Evolutionary conservation across 2,797 vertebrate species (phyloP), one percentile per base, ranked within the genome.

Genomic region (Parambassis ranga): DNA sequence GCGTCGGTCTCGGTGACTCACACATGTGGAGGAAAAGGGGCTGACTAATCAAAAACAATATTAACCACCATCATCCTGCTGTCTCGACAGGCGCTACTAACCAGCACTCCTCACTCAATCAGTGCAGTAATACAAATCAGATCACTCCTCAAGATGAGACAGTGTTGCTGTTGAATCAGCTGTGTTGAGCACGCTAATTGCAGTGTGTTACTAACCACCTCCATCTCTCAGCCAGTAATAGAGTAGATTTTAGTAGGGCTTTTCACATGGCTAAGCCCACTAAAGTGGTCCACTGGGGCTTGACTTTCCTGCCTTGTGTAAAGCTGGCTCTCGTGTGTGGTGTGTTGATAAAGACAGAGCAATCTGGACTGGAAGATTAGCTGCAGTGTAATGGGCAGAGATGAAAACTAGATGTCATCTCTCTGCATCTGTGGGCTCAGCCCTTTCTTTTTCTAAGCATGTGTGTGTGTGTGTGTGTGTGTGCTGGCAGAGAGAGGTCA

Each of bases 21-120:
- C 43, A 3, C 41, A 10, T 28, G 51, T 27, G 71, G 69, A 82
- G 81, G 70, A 71, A 83, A 89, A 83, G 63, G 16, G 77, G 77
- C 87, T 91, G 89, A 91, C 72, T 89, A 90, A 90, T 86, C 79
- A 85, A 73, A 88, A 82, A 85, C 73, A 88, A 82, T 79, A 83
- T 87, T 64, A 81, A 83, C 59, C 58, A 46, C 52, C 75, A 76
- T 83, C 78, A 83, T 82, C 81, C 74, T 77, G 75, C 68, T 27
- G 82, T 87, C 88, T 89, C 77, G 63, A 82, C 82, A 78, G 75
- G 76, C 60, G 68, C 76, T 62, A 32, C 65, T 41, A 75, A 57
- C 36, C 1, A 37, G 73, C 51, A 65, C n/a, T 77, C 39, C 50
- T 77, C 64, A 48, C 20, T 44, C 58, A 51, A 71, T 75, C 46